These are phyloP conservation scores for Peribatodes rhomboidaria DNA, from an alignment of 2,888 invertebrate genomes.

Conservation along the genomic window DNA sequence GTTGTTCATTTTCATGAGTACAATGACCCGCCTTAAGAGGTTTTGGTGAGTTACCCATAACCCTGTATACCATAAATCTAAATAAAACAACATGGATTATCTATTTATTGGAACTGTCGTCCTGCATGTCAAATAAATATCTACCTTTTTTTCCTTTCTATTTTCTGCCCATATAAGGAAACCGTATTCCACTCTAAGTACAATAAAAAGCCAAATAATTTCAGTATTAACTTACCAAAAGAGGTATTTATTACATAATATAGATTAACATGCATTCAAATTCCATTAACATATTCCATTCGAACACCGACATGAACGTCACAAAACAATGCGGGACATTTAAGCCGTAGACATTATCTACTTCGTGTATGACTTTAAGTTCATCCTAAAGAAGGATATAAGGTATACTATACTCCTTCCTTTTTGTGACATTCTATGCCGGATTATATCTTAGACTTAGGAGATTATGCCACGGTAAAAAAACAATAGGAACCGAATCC, in stretches of 20 bases:
- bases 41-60: too few relatives aligned
- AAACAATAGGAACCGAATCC: slow-evolving; percentile 44
- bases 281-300: slow-evolving; percentile 82
- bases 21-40: too few relatives aligned
- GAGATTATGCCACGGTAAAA: slow-evolving; percentile 65
- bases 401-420: neutral
- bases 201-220: slow-evolving; percentile 54
- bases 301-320: slow-evolving; percentile 72
- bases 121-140: too few relatives aligned
- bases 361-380: neutral
- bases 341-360: slow-evolving; percentile 36
- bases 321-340: slow-evolving; percentile 46
- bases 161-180: too few relatives aligned
- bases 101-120: too few relatives aligned
- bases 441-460: slow-evolving; percentile 55
- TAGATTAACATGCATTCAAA: slow-evolving; percentile 86
- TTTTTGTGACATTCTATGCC: slow-evolving; percentile 67
- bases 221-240: slow-evolving; percentile 82
- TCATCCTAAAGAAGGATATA: slow-evolving; percentile 6
- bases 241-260: slow-evolving; percentile 83
- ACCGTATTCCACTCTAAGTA: too few relatives aligned
- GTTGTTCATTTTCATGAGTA: too few relatives aligned
- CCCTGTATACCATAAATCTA: too few relatives aligned
- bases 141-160: too few relatives aligned
- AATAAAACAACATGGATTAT: too few relatives aligned